Percentiles rank a stretch among this genome's conserved stretches.
These are phyloP conservation scores for Apamea monoglypha DNA, from an alignment of 2,888 invertebrate genomes.

Conservation along the genomic window DNA sequence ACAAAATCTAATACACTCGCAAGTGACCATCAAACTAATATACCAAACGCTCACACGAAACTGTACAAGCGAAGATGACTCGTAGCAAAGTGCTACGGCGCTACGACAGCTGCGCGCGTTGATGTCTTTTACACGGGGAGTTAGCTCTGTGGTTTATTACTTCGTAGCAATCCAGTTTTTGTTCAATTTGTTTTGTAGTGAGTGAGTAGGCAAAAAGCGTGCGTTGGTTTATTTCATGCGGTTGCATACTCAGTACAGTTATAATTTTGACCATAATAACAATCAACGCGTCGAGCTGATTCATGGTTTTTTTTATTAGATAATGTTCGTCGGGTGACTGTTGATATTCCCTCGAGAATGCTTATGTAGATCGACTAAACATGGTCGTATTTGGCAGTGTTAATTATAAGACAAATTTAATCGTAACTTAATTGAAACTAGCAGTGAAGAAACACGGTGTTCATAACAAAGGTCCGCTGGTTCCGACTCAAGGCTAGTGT, in stretches of 20 bases:
- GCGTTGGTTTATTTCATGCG: not conserved
- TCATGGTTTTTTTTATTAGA: not conserved
- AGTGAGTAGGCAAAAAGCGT: not conserved
- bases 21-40: not conserved
- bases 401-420: not conserved
- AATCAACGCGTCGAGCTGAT: not conserved
- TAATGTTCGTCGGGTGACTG: too few relatives aligned
- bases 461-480: not conserved
- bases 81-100: constrained; percentile 33
- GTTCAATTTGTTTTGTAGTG: not conserved
- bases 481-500: not conserved
- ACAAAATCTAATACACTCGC: not conserved
- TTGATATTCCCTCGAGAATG: not conserved
- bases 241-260: not conserved
- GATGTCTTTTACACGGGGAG: constrained; percentile 66
- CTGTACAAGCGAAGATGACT: not conserved
- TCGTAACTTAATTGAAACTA: not conserved
- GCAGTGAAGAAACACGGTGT: not conserved
- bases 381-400: too few relatives aligned
- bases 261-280: not conserved
- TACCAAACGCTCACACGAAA: not conserved
- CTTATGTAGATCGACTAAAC: not conserved
- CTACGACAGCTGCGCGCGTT: constrained; percentile 64
- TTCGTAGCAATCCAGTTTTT: not conserved
- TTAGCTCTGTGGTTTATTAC: not conserved